These are phyloP conservation scores for Pyrrhia umbra DNA, from an alignment of 2,888 invertebrate genomes.

Conservation along the genomic window DNA sequence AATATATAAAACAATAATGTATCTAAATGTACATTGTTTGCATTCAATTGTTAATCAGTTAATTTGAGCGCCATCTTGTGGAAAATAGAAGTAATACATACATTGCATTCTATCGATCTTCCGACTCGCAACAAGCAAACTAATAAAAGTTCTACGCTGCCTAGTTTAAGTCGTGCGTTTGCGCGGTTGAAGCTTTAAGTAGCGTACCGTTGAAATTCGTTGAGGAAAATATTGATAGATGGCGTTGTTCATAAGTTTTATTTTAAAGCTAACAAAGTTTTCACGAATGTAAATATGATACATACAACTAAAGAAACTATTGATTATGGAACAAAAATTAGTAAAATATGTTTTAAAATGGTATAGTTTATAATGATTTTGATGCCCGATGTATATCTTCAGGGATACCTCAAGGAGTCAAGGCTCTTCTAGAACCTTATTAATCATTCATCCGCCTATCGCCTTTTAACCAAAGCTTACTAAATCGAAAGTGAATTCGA, in stretches of 20 bases:
- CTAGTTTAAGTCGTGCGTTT: constrained; percentile 3
- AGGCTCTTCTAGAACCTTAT: no score
- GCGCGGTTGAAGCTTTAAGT: constrained; percentile 7
- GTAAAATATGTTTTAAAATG: no score
- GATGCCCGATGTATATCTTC: no score
- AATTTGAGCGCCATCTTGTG: constrained; percentile 38
- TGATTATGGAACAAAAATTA: no score
- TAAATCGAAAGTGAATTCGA: no score
- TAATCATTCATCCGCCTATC: no score
- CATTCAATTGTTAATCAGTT: not conserved
- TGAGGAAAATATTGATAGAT: constrained; percentile 10
- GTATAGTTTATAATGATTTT: no score
- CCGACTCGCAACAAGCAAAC: not conserved
- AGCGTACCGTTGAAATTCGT: not conserved
- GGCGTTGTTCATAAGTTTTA: constrained; percentile 15
- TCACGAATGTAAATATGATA: not conserved
- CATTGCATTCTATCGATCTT: not conserved
- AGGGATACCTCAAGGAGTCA: no score
- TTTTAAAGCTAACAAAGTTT: not conserved
- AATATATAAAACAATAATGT: not conserved
- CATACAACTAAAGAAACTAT: no score
- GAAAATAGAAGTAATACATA: not conserved
- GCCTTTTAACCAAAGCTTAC: no score
- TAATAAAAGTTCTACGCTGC: constrained; percentile 23
- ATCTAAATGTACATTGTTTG: not conserved